Conservation (phyloP, 2,113 vertebrate genomes). For the Hypomesus transpacificus region DNA sequence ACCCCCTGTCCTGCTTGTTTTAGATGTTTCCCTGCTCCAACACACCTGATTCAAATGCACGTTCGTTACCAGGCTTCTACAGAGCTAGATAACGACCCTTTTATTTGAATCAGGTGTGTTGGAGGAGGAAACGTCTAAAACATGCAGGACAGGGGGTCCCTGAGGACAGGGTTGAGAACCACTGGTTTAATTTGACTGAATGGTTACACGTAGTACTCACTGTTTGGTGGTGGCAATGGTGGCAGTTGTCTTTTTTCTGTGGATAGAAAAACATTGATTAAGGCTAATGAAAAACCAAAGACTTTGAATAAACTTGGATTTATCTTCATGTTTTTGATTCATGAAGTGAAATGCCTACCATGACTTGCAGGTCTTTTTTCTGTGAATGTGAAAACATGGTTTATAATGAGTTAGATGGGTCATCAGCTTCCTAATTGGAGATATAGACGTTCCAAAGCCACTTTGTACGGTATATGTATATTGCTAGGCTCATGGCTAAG, state of each 20-base stretch:
- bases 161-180: too few relatives aligned
- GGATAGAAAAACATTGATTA: not conserved
- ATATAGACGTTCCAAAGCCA: not conserved
- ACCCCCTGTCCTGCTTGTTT: too few relatives aligned
- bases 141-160: too few relatives aligned
- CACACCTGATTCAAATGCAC: too few relatives aligned
- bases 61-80: too few relatives aligned
- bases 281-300: not conserved
- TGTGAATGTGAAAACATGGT: not conserved
- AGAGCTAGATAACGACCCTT: too few relatives aligned
- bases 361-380: not conserved
- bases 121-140: too few relatives aligned
- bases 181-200: not conserved
- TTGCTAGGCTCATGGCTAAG: not conserved
- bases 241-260: constrained; percentile 46
- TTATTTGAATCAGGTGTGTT: too few relatives aligned
- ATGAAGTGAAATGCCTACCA: not conserved
- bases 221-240: constrained; percentile 50
- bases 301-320: not conserved
- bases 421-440: not conserved
- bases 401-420: too few relatives aligned
- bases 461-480: not conserved
- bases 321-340: not conserved
- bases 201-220: constrained; percentile 33
- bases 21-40: too few relatives aligned